Evolutionary conservation across 2,888 invertebrate species (phyloP).

Genomic region (Pheosia gnoma): DNA sequence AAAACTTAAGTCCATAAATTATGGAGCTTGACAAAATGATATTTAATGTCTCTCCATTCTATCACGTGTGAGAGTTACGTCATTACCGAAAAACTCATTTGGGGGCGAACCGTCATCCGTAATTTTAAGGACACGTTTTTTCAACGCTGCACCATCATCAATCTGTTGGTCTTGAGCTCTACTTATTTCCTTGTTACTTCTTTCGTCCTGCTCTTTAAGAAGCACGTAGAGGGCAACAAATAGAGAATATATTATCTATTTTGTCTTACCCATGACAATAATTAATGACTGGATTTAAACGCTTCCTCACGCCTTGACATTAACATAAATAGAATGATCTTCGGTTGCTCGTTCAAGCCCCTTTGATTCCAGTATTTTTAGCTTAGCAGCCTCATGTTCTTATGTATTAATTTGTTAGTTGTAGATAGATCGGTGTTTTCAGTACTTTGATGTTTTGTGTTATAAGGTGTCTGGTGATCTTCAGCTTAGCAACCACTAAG

Average conservation of each 20-base stretch:
- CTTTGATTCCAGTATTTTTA: slow-evolving; percentile 83
- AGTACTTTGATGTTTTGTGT: slow-evolving; percentile 79
- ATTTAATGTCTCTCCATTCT: slow-evolving; percentile 72
- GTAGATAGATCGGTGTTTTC: slow-evolving; percentile 63
- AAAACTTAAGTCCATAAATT: slow-evolving; percentile 67
- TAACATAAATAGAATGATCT: slow-evolving; percentile 83
- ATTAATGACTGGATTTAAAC: slow-evolving; percentile 84
- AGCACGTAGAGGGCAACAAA: slow-evolving; percentile 72
- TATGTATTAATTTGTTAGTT: slow-evolving; percentile 79
- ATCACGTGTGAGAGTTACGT: slow-evolving; percentile 66
- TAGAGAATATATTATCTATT: slow-evolving; percentile 82
- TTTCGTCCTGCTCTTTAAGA: slow-evolving; percentile 74
- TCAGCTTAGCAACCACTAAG: slow-evolving; percentile 66
- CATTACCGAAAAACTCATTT: slow-evolving; percentile 75
- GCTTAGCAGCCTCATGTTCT: slow-evolving; percentile 70
- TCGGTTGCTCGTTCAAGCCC: slow-evolving; percentile 72
- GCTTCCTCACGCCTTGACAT: slow-evolving; percentile 85
- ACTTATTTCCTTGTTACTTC: slow-evolving; percentile 76
- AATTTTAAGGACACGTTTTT: slow-evolving; percentile 77
- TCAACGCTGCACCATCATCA: slow-evolving; percentile 72
- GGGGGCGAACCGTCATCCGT: slow-evolving; percentile 64
- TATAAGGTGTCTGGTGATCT: slow-evolving; percentile 75
- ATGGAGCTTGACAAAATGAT: slow-evolving; percentile 78
- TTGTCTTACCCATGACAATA: slow-evolving; percentile 82
- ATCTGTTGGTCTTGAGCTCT: slow-evolving; percentile 67